Evolutionary conservation across 2,113 vertebrate species (phyloP), one percentile per base, ranked within the genome.

Genomic region (Muntiacus muntjak): DNA sequence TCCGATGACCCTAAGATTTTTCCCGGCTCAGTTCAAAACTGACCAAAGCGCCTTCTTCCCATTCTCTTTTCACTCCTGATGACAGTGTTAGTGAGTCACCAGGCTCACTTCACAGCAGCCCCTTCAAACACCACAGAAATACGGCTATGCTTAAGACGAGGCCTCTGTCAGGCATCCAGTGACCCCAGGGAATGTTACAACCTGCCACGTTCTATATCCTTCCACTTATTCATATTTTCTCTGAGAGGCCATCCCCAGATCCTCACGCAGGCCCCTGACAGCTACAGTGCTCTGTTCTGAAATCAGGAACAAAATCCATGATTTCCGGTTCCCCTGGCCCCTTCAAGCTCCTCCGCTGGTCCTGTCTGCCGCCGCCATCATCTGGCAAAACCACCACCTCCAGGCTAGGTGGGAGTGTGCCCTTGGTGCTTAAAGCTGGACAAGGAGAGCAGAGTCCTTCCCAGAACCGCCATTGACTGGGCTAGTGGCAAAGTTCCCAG

Each of bases 101-200:
- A 76, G 54, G 28, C 47, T 83, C 14, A 23, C 10, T 11, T 55
- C 9, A 21, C 45, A 54, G 15, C 13, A 16, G 54, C 23, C 45
- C 89, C 55, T 17, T 82, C 58, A 7, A 28, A 17, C 17, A 11
- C 60, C 50, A 40, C 14, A 57, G 57, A 62, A 78, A 13, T 4
- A 19, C 2, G 15, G 67, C 25, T 28, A 1, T n/a, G 23, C 30
- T 52, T 3, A 47, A 55, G 13, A 79, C 0, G 6, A 23, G 1
- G 3, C 43, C 50, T 33, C 55, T 26, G 30, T 30, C 54, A 92
- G 1, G 7, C 11, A 55, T 45, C 55, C 64, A 4, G 45, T 12
- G 26, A 87, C 62, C n/a, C n/a, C 28, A 21, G 50, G 45, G 62
- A 43, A 67, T 50, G 45, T 16, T 1, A 33, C 1, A 17, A 36